Conservation (phyloP, 2,797 vertebrate genomes). For the Microcaecilia unicolor region DNA sequence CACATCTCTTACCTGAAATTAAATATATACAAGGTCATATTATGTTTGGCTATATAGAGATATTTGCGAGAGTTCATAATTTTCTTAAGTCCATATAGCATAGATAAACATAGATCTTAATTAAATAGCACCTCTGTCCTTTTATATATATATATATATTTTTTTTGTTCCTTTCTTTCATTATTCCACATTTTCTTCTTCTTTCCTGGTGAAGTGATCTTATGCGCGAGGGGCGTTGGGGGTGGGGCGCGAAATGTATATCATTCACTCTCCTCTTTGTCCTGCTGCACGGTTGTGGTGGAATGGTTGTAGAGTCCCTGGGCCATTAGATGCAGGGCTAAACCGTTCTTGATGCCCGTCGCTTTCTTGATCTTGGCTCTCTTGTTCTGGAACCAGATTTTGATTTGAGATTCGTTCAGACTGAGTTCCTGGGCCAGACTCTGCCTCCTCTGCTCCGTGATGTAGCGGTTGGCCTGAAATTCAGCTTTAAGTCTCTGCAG, state of each 20-base stretch:
- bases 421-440: conserved; percentile 87
- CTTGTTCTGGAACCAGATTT: conserved; percentile 98
- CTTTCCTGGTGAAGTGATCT: neutral
- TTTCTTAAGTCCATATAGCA: conserved; percentile 80
- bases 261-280: conserved; percentile 89
- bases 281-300: conserved; percentile 91
- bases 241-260: conserved; percentile 7
- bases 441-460: conserved; percentile 94
- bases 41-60: conserved; percentile 92
- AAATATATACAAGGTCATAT: conserved; percentile 95
- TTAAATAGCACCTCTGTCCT: conserved; percentile 74
- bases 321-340: conserved; percentile 95
- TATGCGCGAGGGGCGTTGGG: neutral
- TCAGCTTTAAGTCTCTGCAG: conserved; percentile 93
- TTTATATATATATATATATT: no score
- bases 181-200: neutral
- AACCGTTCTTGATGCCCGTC: conserved; percentile 85
- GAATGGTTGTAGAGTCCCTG: conserved; percentile 98
- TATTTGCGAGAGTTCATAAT: conserved; percentile 73
- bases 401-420: conserved; percentile 95
- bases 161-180: neutral
- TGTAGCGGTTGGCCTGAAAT: conserved; percentile 93
- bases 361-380: conserved; percentile 95
- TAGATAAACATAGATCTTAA: conserved; percentile 77
- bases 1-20: conserved; percentile 78